Evolutionary conservation across 2,797 vertebrate genomes (phyloP), one percentile per base, ranked within the genome.

Genomic region (Myoxocephalus aenaeus): DNA sequence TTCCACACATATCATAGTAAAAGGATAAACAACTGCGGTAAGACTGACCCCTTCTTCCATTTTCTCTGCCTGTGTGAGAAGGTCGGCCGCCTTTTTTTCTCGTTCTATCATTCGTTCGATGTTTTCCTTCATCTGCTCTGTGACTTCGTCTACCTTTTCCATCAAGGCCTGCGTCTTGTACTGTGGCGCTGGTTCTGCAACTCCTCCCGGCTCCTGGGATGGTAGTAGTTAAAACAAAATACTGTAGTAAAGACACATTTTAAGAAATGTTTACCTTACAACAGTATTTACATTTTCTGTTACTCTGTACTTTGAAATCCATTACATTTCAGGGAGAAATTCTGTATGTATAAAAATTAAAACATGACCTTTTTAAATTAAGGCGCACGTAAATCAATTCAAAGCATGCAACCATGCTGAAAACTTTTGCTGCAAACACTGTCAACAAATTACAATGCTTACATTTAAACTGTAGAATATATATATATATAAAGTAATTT

Each of bases 51-150:
- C 25, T 3, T 32, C 15, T 34, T 73, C 25, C 70, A 73, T 64
- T 32, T 54, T 20, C 59, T 34, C 5, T 13, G 64, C 5, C 18
- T 6, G 61, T 5, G 4, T 0, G 2, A 34, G 11, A 20, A 64
- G 27, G 5, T 54, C 11, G 0, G 3, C 22, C 13, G n/a, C 1
- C 18, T 61, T 67, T 9, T 40, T 25, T 11, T 6, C 22, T 17
- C 17, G 17, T 2, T n/a, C 4, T 3, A 67, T 0, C 5, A 75
- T 7, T 22, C 0, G 0, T 22, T 40, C 2, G 1, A 67, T 7
- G n/a, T 68, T 75, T 0, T 2, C 9, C 57, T 53, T 53, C 73
- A 68, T 61, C 36, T 17, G 1, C 7, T 13, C 12, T 13, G 0
- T 22, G 32, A 68, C 56, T 36, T 13, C 18, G 15, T 53, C 34